These are phyloP conservation scores for Harpegnathos saltator DNA, from an alignment of 1,140 invertebrate genomes.

Conservation along the genomic window DNA sequence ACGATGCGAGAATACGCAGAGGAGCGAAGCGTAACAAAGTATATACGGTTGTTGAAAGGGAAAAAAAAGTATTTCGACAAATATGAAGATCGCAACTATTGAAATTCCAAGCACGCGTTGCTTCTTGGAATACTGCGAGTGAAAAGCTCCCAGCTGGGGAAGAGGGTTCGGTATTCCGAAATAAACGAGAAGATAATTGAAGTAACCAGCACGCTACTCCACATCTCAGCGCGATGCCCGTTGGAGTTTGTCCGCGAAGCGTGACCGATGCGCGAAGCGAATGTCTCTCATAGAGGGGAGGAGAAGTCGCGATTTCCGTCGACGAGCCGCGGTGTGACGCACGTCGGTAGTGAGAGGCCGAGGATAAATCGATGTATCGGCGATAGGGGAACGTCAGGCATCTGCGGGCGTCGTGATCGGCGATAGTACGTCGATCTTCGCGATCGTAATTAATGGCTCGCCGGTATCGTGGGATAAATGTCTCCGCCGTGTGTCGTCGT, in stretches of 20 bases:
- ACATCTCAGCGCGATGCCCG: not conserved
- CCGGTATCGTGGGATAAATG: conserved; percentile 80
- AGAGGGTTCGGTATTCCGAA: no score
- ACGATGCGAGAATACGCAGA: no score
- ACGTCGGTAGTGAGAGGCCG: conserved; percentile 60
- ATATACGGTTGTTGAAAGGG: no score
- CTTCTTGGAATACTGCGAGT: no score
- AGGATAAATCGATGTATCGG: conserved; percentile 45
- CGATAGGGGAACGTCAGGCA: conserved; percentile 47
- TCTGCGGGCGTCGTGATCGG: conserved; percentile 73
- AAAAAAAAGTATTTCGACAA: no score
- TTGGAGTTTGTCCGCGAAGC: not conserved
- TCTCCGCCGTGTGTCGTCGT: conserved; percentile 64
- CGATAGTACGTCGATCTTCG: conserved; percentile 69
- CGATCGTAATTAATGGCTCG: conserved; percentile 79
- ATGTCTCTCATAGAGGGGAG: conserved; percentile 8
- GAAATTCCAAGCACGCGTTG: no score
- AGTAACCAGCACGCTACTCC: no score
- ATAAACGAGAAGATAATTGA: no score
- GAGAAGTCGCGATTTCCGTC: conserved; percentile 25
- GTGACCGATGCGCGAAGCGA: not conserved
- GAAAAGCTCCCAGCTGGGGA: no score
- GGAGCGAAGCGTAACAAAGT: no score
- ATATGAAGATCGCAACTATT: no score
- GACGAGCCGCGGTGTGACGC: conserved; percentile 11